phyloP scores from a whole-genome alignment of 1,140 invertebrate genomes.

The Leucophenga varia region DNA sequence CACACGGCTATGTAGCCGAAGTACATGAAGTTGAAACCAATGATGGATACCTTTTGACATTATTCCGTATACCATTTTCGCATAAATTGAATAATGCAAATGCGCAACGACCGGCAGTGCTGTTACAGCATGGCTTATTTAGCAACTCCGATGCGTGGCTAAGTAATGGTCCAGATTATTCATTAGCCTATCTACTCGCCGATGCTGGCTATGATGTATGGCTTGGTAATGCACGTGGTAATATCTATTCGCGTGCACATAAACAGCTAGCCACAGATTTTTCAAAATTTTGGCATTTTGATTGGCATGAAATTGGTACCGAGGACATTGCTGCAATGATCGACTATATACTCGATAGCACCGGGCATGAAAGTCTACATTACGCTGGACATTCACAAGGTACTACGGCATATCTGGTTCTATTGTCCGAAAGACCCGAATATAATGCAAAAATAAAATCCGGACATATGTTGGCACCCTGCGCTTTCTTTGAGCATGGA shows the following conservation, averaged over 20 bases:
- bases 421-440: constrained; percentile 58
- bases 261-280: constrained; percentile 50
- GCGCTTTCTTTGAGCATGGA: constrained; percentile 56
- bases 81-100: constrained; percentile 29
- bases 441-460: constrained; percentile 62
- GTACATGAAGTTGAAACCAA: constrained; percentile 26
- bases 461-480: constrained; percentile 61
- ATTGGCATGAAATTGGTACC: constrained; percentile 70
- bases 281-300: constrained; percentile 56
- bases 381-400: constrained; percentile 63
- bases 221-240: constrained; percentile 72
- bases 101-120: constrained; percentile 20
- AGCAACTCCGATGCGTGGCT: constrained; percentile 45
- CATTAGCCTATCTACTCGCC: constrained; percentile 63
- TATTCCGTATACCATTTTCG: constrained; percentile 42
- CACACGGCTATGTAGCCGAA: constrained; percentile 39
- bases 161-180: constrained; percentile 31
- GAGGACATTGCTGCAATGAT: constrained; percentile 70
- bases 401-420: constrained; percentile 59
- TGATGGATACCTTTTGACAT: constrained; percentile 36
- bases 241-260: constrained; percentile 64
- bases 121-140: constrained; percentile 42
- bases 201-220: constrained; percentile 73
- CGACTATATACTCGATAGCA: constrained; percentile 63
- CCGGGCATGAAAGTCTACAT: constrained; percentile 42